These are phyloP conservation scores for Taxidea taxus DNA, from an alignment of 2,113 vertebrate species.

Conservation along the genomic window DNA sequence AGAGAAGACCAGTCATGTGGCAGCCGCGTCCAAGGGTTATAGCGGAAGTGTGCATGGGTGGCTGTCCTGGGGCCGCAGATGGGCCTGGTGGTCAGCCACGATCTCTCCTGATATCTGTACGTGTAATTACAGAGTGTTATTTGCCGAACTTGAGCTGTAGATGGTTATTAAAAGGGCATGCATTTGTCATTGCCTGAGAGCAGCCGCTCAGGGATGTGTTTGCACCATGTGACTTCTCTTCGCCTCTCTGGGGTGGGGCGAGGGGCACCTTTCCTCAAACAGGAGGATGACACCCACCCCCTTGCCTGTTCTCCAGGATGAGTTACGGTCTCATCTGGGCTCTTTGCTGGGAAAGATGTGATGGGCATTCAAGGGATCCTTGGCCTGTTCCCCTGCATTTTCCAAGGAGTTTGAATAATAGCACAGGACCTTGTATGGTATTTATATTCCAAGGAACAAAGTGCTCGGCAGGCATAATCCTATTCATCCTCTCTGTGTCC, in stretches of 20 bases:
- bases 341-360: not conserved
- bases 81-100: not conserved
- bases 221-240: not conserved
- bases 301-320: not conserved
- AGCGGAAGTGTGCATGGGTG: not conserved
- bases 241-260: not conserved
- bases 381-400: not conserved
- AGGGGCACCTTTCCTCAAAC: not conserved
- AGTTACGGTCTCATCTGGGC: not conserved
- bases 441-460: not conserved
- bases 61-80: not conserved
- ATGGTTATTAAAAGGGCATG: not conserved
- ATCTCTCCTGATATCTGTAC: not conserved
- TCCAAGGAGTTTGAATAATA: not conserved
- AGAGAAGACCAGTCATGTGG: not conserved
- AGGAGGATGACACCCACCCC: not conserved
- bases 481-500: not conserved
- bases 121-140: not conserved
- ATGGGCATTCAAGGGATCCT: not conserved
- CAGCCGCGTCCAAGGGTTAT: not conserved
- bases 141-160: not conserved
- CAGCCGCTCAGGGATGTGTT: fast-evolving
- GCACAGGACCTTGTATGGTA: not conserved
- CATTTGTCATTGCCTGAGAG: not conserved
- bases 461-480: not conserved